A percentile compares a stretch with the other conserved stretches of the same genome.
Evolutionary conservation across 1,140 invertebrate genomes (phyloP).

Genomic region (Anagrus nilaparvatae): DNA sequence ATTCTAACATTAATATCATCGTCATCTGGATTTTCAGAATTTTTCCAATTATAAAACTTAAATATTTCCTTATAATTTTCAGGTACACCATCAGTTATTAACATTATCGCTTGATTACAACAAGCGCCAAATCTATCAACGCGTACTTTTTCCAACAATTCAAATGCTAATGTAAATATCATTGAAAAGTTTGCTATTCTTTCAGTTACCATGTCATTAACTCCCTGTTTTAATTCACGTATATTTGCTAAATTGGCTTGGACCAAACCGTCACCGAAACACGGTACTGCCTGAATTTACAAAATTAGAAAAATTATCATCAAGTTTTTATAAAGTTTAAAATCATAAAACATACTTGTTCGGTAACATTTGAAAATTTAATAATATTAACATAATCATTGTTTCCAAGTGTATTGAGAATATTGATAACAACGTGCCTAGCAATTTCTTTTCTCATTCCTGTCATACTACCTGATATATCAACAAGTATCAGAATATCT

Average conservation of each 20-base stretch:
- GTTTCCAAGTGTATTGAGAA: conserved; percentile 93
- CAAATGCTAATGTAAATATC: conserved; percentile 83
- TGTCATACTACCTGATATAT: conserved; percentile 94
- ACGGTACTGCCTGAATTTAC: conserved; percentile 56
- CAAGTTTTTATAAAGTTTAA: conserved; percentile 9
- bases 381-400: conserved; percentile 98
- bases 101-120: conserved; percentile 93
- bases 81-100: conserved; percentile 95
- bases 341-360: conserved; percentile 38
- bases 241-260: conserved; percentile 86
- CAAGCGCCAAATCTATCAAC: conserved; percentile 47
- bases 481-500: conserved; percentile 91
- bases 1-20: conserved; percentile 75
- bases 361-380: conserved; percentile 67
- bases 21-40: conserved; percentile 63
- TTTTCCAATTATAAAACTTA: conserved; percentile 74
- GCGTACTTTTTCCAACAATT: conserved; percentile 60
- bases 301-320: background rate
- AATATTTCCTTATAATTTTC: conserved; percentile 89
- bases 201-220: conserved; percentile 67
- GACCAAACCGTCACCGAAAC: conserved; percentile 78
- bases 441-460: conserved; percentile 88
- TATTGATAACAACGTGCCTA: conserved; percentile 85
- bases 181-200: conserved; percentile 91
- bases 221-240: conserved; percentile 68